These are phyloP conservation scores for Papilio demoleus DNA, from an alignment of 2,888 invertebrate genomes.

Conservation along the genomic window DNA sequence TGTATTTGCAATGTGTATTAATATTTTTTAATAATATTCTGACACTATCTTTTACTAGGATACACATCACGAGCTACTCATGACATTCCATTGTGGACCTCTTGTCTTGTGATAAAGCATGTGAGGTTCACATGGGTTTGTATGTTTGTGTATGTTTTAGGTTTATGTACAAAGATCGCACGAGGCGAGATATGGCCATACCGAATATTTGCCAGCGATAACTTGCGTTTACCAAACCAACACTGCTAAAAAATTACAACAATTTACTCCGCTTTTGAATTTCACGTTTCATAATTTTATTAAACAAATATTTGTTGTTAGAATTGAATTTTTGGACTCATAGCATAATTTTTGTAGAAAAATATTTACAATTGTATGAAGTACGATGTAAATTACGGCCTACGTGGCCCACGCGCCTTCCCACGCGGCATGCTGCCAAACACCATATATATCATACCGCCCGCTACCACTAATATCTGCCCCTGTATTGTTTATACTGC, in stretches of 20 bases:
- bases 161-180: background rate
- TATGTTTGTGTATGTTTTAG: background rate
- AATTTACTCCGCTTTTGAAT: background rate
- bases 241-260: background rate
- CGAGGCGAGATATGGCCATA: background rate
- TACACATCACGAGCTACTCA: conserved; percentile 1
- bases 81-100: background rate
- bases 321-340: background rate
- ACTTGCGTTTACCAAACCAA: conserved; percentile 13
- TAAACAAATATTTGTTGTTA: conserved; percentile 18
- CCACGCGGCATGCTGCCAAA: background rate
- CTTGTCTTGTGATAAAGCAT: conserved; percentile 12
- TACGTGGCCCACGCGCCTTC: conserved; percentile 41
- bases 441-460: conserved; percentile 25
- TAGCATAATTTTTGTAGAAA: conserved; percentile 36
- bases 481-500: conserved; percentile 4
- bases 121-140: background rate
- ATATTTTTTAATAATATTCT: background rate
- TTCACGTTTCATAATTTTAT: background rate
- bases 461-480: background rate
- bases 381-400: conserved; percentile 48
- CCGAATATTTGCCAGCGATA: conserved; percentile 31
- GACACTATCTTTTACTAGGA: background rate
- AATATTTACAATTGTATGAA: conserved; percentile 49
- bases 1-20: background rate